Base-by-base conservation (phyloP, 2,888 invertebrate species). In the Dorcus parallelipipedus region DNA sequence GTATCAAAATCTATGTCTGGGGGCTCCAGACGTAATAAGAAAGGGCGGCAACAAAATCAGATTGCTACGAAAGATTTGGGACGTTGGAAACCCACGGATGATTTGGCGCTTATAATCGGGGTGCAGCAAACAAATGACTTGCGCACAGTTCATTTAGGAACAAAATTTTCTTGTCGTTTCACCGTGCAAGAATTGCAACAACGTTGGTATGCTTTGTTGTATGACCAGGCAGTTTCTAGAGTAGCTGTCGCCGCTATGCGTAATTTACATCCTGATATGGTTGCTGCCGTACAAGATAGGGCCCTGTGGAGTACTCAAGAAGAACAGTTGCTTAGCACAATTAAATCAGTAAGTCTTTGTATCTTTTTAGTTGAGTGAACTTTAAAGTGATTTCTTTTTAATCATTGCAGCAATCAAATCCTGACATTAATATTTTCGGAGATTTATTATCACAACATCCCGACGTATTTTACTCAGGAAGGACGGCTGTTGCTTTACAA, bases 81-180 rank as follows among this genome's bases (percentile, higher is more conserved):
- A 0, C 84, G 95, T 54, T 99, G 98, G 98, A 97, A 97, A 74
- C 96, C 97, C 1, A 91, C 93, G 20, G 99, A 99, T 81, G 99
- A 99, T 81, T 81, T 98, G 33, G 91, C 94, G 0, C 82, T 99
- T 1, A 93, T 99, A 61, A 88, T 93, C 63, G 96, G 95, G 59
- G 93, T 97, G 3, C 92, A 95, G 71, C 97, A 86, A 81, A 91
- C 91, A 9, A 91, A 91, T 77, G 91, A 91, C 71, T 77, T 91
- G 57, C 83, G 88, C 43, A 86, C 87, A 72, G 90, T 99, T 0
- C 93, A 96, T 75, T 84, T 93, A 62, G 95, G 95, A 4, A 89
- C 95, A 1, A 97, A 95, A 73, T 99, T 99, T 80, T 95, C 97
- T 0, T 96, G 97, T 73, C 89, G 93, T 58, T 98, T 97, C 76